Conservation (phyloP, 2,113 vertebrate species). For the Psilopogon haemacephalus region DNA sequence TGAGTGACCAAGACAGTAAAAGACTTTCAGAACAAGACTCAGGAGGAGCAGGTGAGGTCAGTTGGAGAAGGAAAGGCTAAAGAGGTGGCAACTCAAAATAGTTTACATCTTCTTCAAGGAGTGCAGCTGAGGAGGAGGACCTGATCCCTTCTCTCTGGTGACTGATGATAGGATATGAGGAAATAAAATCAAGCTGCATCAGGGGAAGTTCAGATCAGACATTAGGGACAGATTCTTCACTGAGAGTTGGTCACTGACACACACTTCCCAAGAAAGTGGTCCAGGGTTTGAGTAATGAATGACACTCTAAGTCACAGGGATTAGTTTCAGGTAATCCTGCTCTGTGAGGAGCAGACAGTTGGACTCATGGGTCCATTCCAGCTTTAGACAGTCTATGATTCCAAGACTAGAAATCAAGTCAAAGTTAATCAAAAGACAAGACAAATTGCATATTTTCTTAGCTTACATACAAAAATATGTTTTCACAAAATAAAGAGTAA, state of each 20-base stretch:
- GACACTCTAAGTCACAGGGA: neutral
- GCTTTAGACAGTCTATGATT: neutral
- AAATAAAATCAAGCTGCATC: neutral
- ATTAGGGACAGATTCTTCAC: neutral
- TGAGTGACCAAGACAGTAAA: neutral
- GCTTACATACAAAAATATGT: accelerated
- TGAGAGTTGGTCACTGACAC: neutral
- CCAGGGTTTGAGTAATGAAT: neutral
- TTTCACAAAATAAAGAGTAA: neutral
- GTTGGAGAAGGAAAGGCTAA: neutral
- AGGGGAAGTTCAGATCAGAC: neutral
- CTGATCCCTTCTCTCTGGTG: neutral
- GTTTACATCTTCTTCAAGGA: neutral
- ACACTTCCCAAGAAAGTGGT: neutral
- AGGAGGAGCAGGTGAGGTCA: too few species aligned
- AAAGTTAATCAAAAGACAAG: neutral
- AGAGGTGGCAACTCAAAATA: too few species aligned
- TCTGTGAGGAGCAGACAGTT: accelerated
- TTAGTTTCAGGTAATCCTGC: neutral
- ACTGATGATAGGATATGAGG: accelerated
- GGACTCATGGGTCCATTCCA: neutral
- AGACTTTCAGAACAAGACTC: too few species aligned
- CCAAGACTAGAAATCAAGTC: neutral
- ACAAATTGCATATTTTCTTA: neutral
- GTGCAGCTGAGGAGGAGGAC: accelerated